Evolutionary conservation across 2,113 vertebrate species (phyloP), one percentile per base, ranked within the genome.

Genomic region (Gymnogyps californianus): DNA sequence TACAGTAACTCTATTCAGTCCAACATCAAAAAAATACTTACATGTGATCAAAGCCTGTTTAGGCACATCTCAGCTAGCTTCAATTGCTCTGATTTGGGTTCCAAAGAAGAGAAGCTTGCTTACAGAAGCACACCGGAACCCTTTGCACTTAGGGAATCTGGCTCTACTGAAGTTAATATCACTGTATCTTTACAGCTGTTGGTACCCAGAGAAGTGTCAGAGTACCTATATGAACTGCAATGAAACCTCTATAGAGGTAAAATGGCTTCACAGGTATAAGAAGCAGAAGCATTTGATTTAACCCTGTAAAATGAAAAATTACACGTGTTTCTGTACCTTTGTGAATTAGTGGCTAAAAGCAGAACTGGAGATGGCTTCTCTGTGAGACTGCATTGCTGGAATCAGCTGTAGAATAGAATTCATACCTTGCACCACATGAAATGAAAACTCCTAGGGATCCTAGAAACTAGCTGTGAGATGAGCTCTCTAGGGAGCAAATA

Each of bases 401-500:
- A 91, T n/a, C 13, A 84, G n/a, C 46, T 76, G 40, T 69, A 74
- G 83, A 86, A 79, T 24, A 80, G 81, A 83, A 90, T 90, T 95
- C 62, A 49, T 77, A 70, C 51, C 61, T 93, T 77, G 64, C 51
- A 86, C 80, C 32, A 65, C 61, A 71, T 47, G 69, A 96, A 96
- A 94, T 78, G 71, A 92, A 95, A 95, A 32, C 65, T 96, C 92
- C 74, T 79, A 72, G 75, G 89, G 72, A 77, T 93, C 57, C 62
- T 93, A 61, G 87, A 88, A 91, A 59, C 72, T 89, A 94, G 69
- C 92, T 95, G 84, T 77, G 69, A 95, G 96, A 96, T 94, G 92
- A 96, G 82, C 67, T 94, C 96, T 96, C 95, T 84, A 90, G 96
- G 95, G 97, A 97, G 92, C 82, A 96, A 93, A 98, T 98, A 97